Percentiles rank a stretch among this genome's conserved stretches.
Evolutionary conservation across 2,888 invertebrate species (phyloP).

Genomic region (Hypsopygia costalis): DNA sequence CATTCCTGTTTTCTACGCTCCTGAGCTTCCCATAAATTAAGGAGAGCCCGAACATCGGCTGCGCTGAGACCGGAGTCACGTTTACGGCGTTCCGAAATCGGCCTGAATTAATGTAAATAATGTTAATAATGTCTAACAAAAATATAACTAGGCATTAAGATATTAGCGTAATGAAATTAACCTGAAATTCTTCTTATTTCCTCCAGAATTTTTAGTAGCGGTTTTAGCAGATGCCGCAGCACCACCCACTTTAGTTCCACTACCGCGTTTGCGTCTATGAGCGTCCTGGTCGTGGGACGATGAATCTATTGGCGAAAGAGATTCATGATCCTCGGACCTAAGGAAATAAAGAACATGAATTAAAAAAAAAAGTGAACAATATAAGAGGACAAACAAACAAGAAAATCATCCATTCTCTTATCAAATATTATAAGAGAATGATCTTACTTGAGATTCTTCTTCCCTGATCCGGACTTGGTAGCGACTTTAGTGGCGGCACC

Average conservation of each 20-base stretch:
- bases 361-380: too few relatives aligned
- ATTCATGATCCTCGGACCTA: slow-evolving; percentile 57
- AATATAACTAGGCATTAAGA: neutral
- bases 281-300: slow-evolving; percentile 52
- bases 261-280: slow-evolving; percentile 63
- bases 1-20: slow-evolving; percentile 76
- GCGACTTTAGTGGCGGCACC: slow-evolving; percentile 73
- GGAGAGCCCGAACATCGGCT: slow-evolving; percentile 80
- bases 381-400: too few relatives aligned
- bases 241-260: slow-evolving; percentile 67
- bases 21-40: slow-evolving; percentile 82
- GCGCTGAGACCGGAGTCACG: slow-evolving; percentile 82
- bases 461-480: slow-evolving; percentile 67
- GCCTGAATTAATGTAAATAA: slow-evolving; percentile 34
- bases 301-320: slow-evolving; percentile 53
- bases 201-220: slow-evolving; percentile 67
- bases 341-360: slow-evolving; percentile 15
- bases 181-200: slow-evolving; percentile 74
- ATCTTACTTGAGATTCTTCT: slow-evolving; percentile 70
- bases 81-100: slow-evolving; percentile 76
- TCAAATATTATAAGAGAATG: slow-evolving; percentile 7
- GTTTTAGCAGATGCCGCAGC: slow-evolving; percentile 71
- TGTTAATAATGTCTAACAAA: neutral
- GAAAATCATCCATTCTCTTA: too few relatives aligned
- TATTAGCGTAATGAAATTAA: slow-evolving; percentile 22